Percentiles rank a stretch among this genome's conserved stretches.
Evolutionary conservation across 2,888 invertebrate genomes (phyloP).

Genomic region (Ptychoptera contaminata): DNA sequence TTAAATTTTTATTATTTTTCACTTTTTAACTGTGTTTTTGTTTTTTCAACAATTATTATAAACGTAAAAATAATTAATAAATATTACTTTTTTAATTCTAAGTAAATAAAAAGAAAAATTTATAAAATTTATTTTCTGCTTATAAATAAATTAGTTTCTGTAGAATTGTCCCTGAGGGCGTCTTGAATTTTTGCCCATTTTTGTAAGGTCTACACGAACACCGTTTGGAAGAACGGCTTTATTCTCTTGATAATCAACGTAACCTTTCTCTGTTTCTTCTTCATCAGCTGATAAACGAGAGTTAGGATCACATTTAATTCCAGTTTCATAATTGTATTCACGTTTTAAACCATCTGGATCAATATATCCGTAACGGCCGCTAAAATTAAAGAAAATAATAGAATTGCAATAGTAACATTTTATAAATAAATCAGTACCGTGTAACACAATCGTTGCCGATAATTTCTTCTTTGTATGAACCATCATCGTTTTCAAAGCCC

Average conservation of each 20-base stretch:
- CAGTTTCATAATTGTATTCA: slow-evolving; percentile 70
- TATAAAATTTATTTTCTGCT: too few relatives aligned
- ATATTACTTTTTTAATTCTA: too few relatives aligned
- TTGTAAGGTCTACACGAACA: slow-evolving; percentile 50
- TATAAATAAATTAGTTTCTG: slow-evolving; percentile 9
- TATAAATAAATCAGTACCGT: slow-evolving; percentile 20
- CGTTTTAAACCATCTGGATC: slow-evolving; percentile 70
- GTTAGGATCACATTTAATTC: slow-evolving; percentile 43
- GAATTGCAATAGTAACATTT: slow-evolving; percentile 1
- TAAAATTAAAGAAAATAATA: slow-evolving; percentile 16
- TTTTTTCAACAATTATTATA: too few relatives aligned
- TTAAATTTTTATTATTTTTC: too few relatives aligned
- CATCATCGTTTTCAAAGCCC: slow-evolving; percentile 81
- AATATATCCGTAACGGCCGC: slow-evolving; percentile 69
- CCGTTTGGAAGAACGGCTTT: slow-evolving; percentile 57
- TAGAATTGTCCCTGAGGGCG: slow-evolving; percentile 35
- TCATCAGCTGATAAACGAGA: slow-evolving; percentile 34
- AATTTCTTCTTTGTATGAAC: slow-evolving; percentile 70
- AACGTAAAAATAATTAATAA: too few relatives aligned
- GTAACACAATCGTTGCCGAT: slow-evolving; percentile 64
- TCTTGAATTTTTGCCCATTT: slow-evolving; percentile 49
- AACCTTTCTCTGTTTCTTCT: slow-evolving; percentile 39
- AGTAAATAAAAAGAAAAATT: too few relatives aligned
- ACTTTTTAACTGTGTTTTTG: too few relatives aligned
- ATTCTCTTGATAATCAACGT: slow-evolving; percentile 58